Evolutionary conservation across 1,140 invertebrate species (phyloP), one percentile per base, ranked within the genome.

Genomic region (Nasonia giraulti): DNA sequence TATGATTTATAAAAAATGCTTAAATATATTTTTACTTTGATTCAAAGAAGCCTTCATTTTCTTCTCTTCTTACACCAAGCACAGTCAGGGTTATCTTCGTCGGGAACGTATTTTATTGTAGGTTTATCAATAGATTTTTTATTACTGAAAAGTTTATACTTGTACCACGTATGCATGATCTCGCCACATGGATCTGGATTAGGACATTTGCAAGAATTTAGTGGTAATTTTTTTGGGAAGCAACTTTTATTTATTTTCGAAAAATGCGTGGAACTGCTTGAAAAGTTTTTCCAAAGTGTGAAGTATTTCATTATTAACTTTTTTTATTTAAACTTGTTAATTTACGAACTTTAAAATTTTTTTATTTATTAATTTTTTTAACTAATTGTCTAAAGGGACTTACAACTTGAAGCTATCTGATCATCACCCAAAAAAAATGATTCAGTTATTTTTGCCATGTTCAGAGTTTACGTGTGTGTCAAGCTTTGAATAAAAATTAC

Each of bases 1-100:
- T 55, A 77, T 76, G 27, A 68, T 71, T 6, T 71, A 23, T 50
- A 37, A 37, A 37, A 37, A 37, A 37, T 37, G 33, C 33, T 37
- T 79, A 75, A 80, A 84, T 75, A 84, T 84, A 84, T 80, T 75
- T 80, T 76, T 85, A 81, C 37, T 20, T 77, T 66, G 33, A 68
- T 37, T 83, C 14, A n/a, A 11, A 66, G 31, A 33, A 74, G 40
- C n/a, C 33, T 83, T 83, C 47, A 77, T 47, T 68, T 77, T 69
- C 14, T 83, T 37, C 11, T 62, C 31, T 83, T 83, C 20, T 83
- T 83, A 31, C 82, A n/a, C 47, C 55, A 77, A 20, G 20, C 73
- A 75, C 82, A 83, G n/a, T 83, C 82, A 27, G 82, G 74, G 69
- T 68, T 2, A 68, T 83, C 82, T 69, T 77, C 5, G 40, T 68